These are phyloP conservation scores for Chrysopilus asiliformis DNA, from an alignment of 2,888 invertebrate species.

Conservation along the genomic window DNA sequence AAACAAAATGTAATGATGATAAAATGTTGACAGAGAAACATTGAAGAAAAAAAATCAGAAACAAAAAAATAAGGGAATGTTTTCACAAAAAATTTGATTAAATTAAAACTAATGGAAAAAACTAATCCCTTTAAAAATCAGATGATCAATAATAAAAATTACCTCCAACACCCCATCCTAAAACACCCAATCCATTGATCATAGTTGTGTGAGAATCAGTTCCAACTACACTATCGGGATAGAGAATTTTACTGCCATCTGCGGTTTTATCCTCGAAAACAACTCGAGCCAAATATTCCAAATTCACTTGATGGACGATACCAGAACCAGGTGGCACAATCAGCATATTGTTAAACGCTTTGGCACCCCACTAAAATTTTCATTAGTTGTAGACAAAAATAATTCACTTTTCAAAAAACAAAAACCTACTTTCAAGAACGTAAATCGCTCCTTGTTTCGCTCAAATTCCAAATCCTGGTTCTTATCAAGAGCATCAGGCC, in stretches of 20 bases:
- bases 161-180: slow-evolving; percentile 94
- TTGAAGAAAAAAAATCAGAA: too few relatives aligned
- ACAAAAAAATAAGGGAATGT: too few relatives aligned
- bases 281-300: slow-evolving; percentile 85
- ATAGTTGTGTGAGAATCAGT: slow-evolving; percentile 99
- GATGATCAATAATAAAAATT: slow-evolving; percentile 2
- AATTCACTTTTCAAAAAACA: neutral
- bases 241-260: slow-evolving; percentile 40
- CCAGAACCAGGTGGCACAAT: slow-evolving; percentile 98
- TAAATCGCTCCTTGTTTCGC: slow-evolving; percentile 88
- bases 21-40: too few relatives aligned
- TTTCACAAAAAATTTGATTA: too few relatives aligned
- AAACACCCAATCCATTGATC: slow-evolving; percentile 93
- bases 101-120: too few relatives aligned
- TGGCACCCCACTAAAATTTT: slow-evolving; percentile 92
- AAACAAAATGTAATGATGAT: too few relatives aligned
- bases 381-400: too few relatives aligned
- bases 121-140: neutral
- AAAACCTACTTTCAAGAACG: slow-evolving; percentile 72
- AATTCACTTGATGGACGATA: slow-evolving; percentile 96
- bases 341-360: slow-evolving; percentile 87
- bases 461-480: slow-evolving; percentile 93
- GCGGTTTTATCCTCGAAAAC: slow-evolving; percentile 55
- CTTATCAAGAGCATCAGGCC: slow-evolving; percentile 73
- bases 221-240: slow-evolving; percentile 89